Evolutionary conservation across 1,140 invertebrate genomes (phyloP).

Genomic region (Eupeodes corollae): DNA sequence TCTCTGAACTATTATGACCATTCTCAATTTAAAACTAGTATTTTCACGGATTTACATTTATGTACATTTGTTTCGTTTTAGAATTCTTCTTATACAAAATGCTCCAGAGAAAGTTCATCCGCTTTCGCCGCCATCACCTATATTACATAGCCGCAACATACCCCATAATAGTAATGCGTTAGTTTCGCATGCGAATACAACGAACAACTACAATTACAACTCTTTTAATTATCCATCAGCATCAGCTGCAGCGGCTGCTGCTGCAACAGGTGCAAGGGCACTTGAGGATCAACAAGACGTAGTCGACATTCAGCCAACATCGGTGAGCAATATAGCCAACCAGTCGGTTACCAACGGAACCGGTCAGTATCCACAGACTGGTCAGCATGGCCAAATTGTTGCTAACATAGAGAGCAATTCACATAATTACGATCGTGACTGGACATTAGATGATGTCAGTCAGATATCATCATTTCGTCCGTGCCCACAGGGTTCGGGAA

Average conservation of each 20-base stretch:
- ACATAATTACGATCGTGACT: constrained; percentile 35
- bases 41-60: too few relatives aligned
- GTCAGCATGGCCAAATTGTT: constrained; percentile 8
- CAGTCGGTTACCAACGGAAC: neutral
- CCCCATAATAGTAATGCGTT: constrained; percentile 11
- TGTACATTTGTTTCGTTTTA: constrained; percentile 35
- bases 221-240: neutral
- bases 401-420: constrained; percentile 14
- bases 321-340: neutral
- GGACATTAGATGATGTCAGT: constrained; percentile 33
- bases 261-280: neutral
- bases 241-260: constrained; percentile 12
- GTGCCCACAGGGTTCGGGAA: constrained; percentile 35
- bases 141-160: constrained; percentile 16
- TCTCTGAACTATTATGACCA: too few relatives aligned
- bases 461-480: constrained; percentile 36
- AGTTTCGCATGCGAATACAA: constrained; percentile 4
- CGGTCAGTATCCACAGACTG: neutral
- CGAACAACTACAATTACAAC: constrained; percentile 9
- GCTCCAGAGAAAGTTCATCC: constrained; percentile 62
- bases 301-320: too few relatives aligned
- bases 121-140: constrained; percentile 42
- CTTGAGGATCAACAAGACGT: too few relatives aligned
- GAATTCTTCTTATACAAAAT: constrained; percentile 84
- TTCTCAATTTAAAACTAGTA: too few relatives aligned